Conservation (phyloP, 2,888 invertebrate species). For the Eilema sororculum region DNA sequence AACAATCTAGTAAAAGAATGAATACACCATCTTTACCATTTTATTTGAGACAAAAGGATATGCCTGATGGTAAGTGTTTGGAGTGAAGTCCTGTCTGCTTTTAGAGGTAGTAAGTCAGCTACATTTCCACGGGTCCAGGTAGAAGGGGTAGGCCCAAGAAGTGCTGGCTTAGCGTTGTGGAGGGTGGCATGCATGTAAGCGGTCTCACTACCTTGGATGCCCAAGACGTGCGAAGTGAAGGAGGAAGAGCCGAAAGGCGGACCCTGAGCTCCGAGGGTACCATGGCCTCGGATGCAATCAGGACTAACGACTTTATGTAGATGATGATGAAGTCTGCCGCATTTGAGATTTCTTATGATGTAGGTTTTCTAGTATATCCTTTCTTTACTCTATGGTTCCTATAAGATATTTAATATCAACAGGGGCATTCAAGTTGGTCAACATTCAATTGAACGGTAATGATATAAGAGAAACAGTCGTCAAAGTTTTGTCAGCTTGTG, state of each 20-base stretch:
- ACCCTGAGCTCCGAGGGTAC: too few relatives aligned
- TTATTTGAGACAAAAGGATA: slow-evolving; percentile 91
- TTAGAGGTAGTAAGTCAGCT: neutral
- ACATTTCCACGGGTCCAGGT: too few relatives aligned
- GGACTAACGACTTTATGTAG: too few relatives aligned
- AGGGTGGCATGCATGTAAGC: too few relatives aligned
- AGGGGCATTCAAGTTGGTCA: slow-evolving; percentile 91
- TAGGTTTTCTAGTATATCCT: neutral
- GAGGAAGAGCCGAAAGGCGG: too few relatives aligned
- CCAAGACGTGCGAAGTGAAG: too few relatives aligned
- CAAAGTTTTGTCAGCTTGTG: slow-evolving; percentile 92
- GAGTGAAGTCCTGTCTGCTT: neutral
- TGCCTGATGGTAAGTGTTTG: slow-evolving; percentile 79
- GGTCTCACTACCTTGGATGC: too few relatives aligned
- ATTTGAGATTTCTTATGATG: neutral
- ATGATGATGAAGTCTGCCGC: too few relatives aligned
- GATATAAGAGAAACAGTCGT: slow-evolving; percentile 91
- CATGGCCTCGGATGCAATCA: too few relatives aligned
- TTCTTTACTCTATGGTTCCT: neutral
- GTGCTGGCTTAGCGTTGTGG: too few relatives aligned
- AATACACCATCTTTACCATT: slow-evolving; percentile 90
- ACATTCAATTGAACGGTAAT: slow-evolving; percentile 90
- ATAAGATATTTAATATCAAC: slow-evolving; percentile 30
- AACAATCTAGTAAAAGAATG: slow-evolving; percentile 89
- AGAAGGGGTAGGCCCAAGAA: too few relatives aligned